Conservation (phyloP, 2,888 invertebrate species). For the Troglohyphantes excavatus region DNA sequence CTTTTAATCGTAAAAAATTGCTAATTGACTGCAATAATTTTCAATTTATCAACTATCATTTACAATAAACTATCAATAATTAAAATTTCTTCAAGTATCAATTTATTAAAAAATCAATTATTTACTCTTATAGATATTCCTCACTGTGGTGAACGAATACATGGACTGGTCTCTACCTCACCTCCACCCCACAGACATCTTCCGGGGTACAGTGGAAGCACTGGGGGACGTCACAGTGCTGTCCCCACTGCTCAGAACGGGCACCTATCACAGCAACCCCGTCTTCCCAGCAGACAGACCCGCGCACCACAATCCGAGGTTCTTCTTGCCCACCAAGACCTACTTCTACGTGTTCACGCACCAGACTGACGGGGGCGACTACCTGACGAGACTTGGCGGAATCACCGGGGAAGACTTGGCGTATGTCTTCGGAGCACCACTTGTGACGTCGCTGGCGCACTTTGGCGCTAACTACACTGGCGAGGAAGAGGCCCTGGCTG, state of each 20-base stretch:
- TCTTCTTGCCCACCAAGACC: constrained; percentile 84
- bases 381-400: constrained; percentile 88
- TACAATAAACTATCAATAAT: no score
- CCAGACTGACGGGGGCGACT: constrained; percentile 88
- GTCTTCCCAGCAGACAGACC: constrained; percentile 92
- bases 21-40: no score
- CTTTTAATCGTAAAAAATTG: no score
- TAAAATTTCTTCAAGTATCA: no score
- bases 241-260: constrained; percentile 93
- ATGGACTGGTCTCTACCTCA: constrained; percentile 95
- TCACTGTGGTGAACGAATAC: constrained; percentile 96
- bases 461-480: constrained; percentile 93
- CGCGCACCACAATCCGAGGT: constrained; percentile 90
- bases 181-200: constrained; percentile 82
- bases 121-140: constrained; percentile 75
- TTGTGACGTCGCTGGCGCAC: constrained; percentile 91
- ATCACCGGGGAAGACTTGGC: constrained; percentile 95
- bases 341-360: constrained; percentile 95
- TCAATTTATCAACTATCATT: no score
- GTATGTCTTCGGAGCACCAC: constrained; percentile 94
- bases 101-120: no score
- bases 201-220: constrained; percentile 90
- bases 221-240: constrained; percentile 95
- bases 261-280: constrained; percentile 90
- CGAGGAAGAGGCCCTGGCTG: constrained; percentile 91